A percentile compares a stretch with the other conserved stretches of the same genome.
Conservation (phyloP, 2,113 vertebrate species). For the Protobothrops mucrosquamatus region DNA sequence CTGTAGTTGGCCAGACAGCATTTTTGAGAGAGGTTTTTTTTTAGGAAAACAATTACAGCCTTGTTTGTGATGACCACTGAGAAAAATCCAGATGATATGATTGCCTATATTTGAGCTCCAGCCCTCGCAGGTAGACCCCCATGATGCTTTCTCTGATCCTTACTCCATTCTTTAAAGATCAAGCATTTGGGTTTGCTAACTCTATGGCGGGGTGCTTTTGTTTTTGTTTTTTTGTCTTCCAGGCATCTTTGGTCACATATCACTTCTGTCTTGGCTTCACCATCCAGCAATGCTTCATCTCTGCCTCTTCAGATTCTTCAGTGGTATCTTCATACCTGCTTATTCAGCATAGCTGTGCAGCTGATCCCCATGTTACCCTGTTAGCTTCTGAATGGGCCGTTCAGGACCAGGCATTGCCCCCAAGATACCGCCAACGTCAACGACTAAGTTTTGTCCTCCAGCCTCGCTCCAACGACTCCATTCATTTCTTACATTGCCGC, state of each 20-base stretch:
- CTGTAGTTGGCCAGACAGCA: background rate
- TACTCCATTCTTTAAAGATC: background rate
- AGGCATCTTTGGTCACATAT: constrained; percentile 9
- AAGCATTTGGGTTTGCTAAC: background rate
- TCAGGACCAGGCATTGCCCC: background rate
- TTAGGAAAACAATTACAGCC: background rate
- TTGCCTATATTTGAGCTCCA: background rate
- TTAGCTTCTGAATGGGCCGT: background rate
- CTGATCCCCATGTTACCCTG: background rate
- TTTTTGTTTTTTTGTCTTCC: background rate
- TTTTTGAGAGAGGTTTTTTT: background rate
- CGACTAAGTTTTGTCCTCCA: constrained; percentile 73
- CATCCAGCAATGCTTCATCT: constrained; percentile 40
- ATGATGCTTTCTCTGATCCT: background rate
- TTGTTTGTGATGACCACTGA: background rate
- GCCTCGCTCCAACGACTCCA: constrained; percentile 69
- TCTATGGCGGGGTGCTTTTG: background rate
- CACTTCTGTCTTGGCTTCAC: constrained; percentile 29
- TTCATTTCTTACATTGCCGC: constrained; percentile 80
- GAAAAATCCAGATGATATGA: background rate
- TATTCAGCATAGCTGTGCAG: constrained; percentile 32
- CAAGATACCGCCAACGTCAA: constrained; percentile 26
- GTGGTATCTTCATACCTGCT: constrained; percentile 10
- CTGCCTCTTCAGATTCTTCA: constrained; percentile 32
- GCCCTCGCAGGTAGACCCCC: background rate